These are phyloP conservation scores for Lasioglossum leucozonium DNA, from an alignment of 2,888 invertebrate species.

Conservation along the genomic window DNA sequence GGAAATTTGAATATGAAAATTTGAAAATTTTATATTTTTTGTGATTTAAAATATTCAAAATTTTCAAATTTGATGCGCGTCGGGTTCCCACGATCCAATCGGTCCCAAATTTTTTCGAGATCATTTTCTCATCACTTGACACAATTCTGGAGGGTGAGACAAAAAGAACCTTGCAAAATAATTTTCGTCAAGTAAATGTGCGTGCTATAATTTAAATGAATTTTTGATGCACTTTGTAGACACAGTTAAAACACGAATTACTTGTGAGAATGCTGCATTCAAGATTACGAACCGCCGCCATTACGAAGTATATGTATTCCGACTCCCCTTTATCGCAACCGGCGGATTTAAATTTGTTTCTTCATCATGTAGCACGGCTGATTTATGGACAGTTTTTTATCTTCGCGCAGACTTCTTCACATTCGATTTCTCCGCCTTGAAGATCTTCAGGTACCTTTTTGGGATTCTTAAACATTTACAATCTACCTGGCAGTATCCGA, in stretches of 20 bases:
- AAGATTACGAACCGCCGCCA: neutral
- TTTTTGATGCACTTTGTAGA: neutral
- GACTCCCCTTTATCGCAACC: constrained; percentile 12
- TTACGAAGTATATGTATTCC: constrained; percentile 4
- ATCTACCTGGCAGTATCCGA: neutral
- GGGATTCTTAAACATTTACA: neutral
- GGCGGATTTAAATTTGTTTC: constrained; percentile 30
- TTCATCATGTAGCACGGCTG: constrained; percentile 5
- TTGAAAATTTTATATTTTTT: too few relatives aligned
- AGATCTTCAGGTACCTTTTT: neutral
- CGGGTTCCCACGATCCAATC: too few relatives aligned
- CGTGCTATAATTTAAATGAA: neutral
- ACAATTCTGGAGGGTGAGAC: too few relatives aligned
- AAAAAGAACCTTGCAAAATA: too few relatives aligned
- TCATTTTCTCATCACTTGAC: too few relatives aligned
- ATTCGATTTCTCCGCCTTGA: neutral
- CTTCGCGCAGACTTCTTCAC: neutral
- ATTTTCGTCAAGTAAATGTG: too few relatives aligned
- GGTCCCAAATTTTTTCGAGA: too few relatives aligned
- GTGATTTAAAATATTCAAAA: too few relatives aligned
- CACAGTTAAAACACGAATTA: neutral
- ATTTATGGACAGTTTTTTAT: neutral
- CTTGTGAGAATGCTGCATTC: neutral
- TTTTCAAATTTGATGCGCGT: too few relatives aligned
- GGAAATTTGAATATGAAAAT: too few relatives aligned